phyloP scores from a whole-genome alignment of 2,888 invertebrate species.

The Cabera pusaria region DNA sequence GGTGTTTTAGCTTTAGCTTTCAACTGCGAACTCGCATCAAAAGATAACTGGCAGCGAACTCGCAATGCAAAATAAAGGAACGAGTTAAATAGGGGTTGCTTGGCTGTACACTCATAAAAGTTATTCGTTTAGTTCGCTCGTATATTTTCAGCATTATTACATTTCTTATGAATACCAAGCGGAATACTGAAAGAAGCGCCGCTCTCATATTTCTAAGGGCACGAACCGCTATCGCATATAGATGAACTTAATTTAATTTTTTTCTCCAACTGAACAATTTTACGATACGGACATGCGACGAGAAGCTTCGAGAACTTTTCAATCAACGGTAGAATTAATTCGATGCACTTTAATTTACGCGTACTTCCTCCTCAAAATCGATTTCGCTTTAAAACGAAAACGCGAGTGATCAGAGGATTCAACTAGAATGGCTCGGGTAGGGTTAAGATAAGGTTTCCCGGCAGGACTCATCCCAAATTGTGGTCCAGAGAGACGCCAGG shows the following conservation, averaged over 20 bases:
- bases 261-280: conserved; percentile 17
- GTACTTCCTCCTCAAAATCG: conserved; percentile 45
- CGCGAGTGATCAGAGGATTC: conserved; percentile 45
- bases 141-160: conserved; percentile 1
- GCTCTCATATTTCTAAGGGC: conserved; percentile 10
- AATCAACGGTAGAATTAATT: conserved; percentile 61
- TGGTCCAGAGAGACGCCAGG: conserved; percentile 47
- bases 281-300: conserved; percentile 14
- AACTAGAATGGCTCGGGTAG: conserved; percentile 49
- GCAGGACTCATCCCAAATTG: conserved; percentile 41
- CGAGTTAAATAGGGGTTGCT: too few relatives aligned
- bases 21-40: too few relatives aligned
- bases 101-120: too few relatives aligned
- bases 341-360: conserved; percentile 58
- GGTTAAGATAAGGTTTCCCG: too few relatives aligned
- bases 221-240: conserved; percentile 14
- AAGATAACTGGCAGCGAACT: too few relatives aligned
- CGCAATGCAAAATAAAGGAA: too few relatives aligned
- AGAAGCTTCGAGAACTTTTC: conserved; percentile 47
- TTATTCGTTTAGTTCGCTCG: not conserved
- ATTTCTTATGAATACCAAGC: conserved; percentile 25
- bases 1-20: conserved; percentile 23
- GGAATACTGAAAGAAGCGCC: conserved; percentile 1
- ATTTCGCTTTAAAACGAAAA: conserved; percentile 53
- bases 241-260: conserved; percentile 17